A percentile compares a stretch with the other conserved stretches of the same genome.
phyloP scores from a whole-genome alignment of 2,888 invertebrate genomes.

The Hypena proboscidalis region DNA sequence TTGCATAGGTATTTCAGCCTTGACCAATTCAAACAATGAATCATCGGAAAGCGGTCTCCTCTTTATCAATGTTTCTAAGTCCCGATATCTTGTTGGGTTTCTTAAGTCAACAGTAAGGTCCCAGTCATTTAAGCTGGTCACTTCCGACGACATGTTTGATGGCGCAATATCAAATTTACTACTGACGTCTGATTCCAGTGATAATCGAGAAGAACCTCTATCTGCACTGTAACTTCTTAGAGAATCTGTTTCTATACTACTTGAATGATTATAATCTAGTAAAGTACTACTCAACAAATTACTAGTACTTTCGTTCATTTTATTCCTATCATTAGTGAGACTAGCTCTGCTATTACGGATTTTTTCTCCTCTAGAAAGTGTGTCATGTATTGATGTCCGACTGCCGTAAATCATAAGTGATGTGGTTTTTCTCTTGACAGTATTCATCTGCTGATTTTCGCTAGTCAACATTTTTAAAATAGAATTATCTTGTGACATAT shows the following conservation, averaged over 20 bases:
- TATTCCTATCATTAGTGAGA: slow-evolving; percentile 68
- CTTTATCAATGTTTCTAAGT: slow-evolving; percentile 87
- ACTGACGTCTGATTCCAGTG: slow-evolving; percentile 78
- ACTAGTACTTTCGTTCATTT: slow-evolving; percentile 53
- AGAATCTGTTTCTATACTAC: slow-evolving; percentile 76
- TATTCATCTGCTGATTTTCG: slow-evolving; percentile 77
- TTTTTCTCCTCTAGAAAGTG: slow-evolving; percentile 80
- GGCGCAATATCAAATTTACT: slow-evolving; percentile 79
- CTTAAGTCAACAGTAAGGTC: slow-evolving; percentile 85
- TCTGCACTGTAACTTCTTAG: slow-evolving; percentile 77
- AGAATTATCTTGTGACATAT: slow-evolving; percentile 77
- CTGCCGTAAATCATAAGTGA: slow-evolving; percentile 83
- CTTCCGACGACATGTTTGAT: slow-evolving; percentile 75
- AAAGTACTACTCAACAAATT: slow-evolving; percentile 62
- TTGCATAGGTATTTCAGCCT: slow-evolving; percentile 83
- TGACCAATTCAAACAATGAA: slow-evolving; percentile 88
- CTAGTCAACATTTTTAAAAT: slow-evolving; percentile 79
- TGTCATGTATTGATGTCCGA: slow-evolving; percentile 80
- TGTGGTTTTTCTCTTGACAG: slow-evolving; percentile 76
- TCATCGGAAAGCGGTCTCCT: slow-evolving; percentile 91
- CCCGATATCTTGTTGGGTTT: slow-evolving; percentile 70
- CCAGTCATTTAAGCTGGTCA: slow-evolving; percentile 70
- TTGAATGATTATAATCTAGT: slow-evolving; percentile 66
- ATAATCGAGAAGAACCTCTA: slow-evolving; percentile 75
- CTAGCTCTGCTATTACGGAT: slow-evolving; percentile 77